Conservation (phyloP, 2,113 vertebrate species). For the Corvus moneduloides region DNA sequence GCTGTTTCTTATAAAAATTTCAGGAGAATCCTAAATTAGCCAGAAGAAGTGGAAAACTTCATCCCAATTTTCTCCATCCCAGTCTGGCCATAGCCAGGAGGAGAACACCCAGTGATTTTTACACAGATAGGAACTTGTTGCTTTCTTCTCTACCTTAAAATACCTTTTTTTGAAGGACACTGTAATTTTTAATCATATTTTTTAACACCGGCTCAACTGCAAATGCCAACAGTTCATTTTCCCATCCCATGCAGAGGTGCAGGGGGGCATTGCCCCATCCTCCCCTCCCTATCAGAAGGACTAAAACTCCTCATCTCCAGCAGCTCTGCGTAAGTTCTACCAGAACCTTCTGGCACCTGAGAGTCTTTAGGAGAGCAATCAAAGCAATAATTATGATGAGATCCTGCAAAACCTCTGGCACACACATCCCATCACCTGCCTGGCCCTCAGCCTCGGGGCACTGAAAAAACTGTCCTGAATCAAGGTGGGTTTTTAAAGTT, state of each 20-base stretch:
- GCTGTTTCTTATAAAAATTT: not conserved
- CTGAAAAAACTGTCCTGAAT: not conserved
- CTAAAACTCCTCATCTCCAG: not conserved
- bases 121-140: not conserved
- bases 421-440: not conserved
- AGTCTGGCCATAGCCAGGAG: not conserved
- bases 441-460: not conserved
- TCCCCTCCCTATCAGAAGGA: not conserved
- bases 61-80: not conserved
- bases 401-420: not conserved
- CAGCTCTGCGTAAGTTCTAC: not conserved
- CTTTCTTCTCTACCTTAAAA: not conserved
- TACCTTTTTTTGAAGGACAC: not conserved
- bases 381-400: not conserved
- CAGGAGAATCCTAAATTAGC: not conserved
- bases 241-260: not conserved
- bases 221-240: not conserved
- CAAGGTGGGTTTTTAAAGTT: not conserved
- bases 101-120: not conserved
- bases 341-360: not conserved
- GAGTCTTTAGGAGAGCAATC: not conserved
- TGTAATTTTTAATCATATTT: fast-evolving
- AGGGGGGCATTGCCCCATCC: no score
- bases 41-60: not conserved
- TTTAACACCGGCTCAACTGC: not conserved